Evolutionary conservation across 2,888 invertebrate species (phyloP), one percentile per base, ranked within the genome.

Genomic region (Periphyllus acericola): DNA sequence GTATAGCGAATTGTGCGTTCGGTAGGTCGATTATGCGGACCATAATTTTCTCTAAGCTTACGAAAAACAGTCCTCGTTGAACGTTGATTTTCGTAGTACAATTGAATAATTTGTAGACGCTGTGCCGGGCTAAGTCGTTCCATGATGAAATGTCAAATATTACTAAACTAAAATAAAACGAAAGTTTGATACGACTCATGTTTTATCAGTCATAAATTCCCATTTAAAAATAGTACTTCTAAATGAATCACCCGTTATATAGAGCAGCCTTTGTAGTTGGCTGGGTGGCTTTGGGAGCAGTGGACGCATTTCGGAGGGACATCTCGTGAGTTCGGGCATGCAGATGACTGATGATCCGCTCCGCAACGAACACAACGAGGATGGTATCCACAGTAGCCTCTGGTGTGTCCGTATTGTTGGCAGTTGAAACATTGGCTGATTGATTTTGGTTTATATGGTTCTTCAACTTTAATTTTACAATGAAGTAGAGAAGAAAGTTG

Each of bases 381-480:
- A 36, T 36, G 74, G 74, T 74, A 74, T 8, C 74, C 74, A 11
- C 74, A 74, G 36, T n/a, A 74, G 8, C 3, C 74, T n/a, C n/a
- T 74, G 74, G 74, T 74, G 74, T 74, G 4, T 74, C n/a, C 34
- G 74, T n/a, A n/a, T 74, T 74, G 74, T 74, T 81, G 71, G 81
- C 81, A 82, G 25, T 82, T 82, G 46, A 82, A 82, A 29, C 81
- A 82, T n/a, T 36, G 36, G 36, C 36, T 74, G 74, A n/a, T n/a
- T n/a, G n/a, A n/a, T n/a, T n/a, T n/a, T n/a, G n/a, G n/a, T n/a
- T n/a, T n/a, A n/a, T n/a, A n/a, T n/a, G n/a, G n/a, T n/a, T n/a
- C n/a, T n/a, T n/a, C n/a, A n/a, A n/a, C n/a, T n/a, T n/a, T n/a
- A 74, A 74, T 36, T 74, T 74, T 36, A 36, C 36, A 74, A 25